Percentiles rank a stretch among this genome's conserved stretches.
Conservation (phyloP, 1,140 invertebrate genomes). For the Pemphigus obesinymphae region DNA sequence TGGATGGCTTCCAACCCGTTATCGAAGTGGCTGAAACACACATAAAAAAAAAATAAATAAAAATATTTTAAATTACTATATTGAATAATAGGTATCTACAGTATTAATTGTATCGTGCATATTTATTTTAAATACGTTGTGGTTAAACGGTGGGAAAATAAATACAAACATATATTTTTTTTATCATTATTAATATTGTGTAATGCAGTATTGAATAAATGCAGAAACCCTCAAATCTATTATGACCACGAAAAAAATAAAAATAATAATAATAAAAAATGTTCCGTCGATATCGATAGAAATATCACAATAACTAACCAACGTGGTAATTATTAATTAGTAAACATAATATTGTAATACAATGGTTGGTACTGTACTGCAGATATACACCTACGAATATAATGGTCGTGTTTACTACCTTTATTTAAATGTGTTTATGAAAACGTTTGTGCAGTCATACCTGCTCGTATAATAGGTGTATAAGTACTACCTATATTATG, state of each 20-base stretch:
- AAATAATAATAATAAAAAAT: not conserved
- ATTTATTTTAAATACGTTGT: no score
- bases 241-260: not conserved
- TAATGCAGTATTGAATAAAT: no score
- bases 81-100: no score
- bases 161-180: no score
- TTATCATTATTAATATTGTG: no score
- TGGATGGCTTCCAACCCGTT: slow-evolving; percentile 33
- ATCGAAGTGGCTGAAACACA: slow-evolving; percentile 35
- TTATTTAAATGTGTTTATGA: not conserved
- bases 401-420: no score
- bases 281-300: not conserved
- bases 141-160: no score
- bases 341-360: not conserved
- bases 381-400: not conserved
- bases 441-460: no score
- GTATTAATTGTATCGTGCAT: no score
- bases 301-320: not conserved
- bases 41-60: not conserved
- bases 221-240: no score
- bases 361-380: not conserved
- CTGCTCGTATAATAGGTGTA: no score
- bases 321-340: not conserved
- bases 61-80: not conserved
- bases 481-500: no score